phyloP scores from a whole-genome alignment of 2,888 invertebrate species.

The Odiellus spinosus region DNA sequence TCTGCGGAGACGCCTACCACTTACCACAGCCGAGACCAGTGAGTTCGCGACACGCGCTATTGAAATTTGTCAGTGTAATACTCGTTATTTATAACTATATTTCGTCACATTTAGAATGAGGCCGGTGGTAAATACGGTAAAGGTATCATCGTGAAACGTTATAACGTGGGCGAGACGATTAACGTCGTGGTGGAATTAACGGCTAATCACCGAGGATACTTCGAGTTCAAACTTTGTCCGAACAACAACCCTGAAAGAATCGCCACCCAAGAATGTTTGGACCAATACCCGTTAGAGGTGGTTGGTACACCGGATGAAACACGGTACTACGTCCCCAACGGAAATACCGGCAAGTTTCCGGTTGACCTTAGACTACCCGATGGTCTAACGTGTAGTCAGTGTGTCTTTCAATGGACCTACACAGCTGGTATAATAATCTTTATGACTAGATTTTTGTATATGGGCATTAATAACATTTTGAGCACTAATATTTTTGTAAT shows the following conservation, averaged over 20 bases:
- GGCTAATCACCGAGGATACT: slow-evolving; percentile 71
- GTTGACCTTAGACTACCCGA: slow-evolving; percentile 42
- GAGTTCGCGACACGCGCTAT: too few species aligned
- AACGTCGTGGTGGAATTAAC: slow-evolving; percentile 66
- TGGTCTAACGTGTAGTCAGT: slow-evolving; percentile 56
- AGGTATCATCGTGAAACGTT: too few species aligned
- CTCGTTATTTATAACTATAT: too few species aligned
- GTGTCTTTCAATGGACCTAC: slow-evolving; percentile 76
- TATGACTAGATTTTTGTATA: too few species aligned
- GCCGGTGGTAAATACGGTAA: too few species aligned
- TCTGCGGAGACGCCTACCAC: too few species aligned
- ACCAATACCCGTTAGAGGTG: slow-evolving; percentile 46
- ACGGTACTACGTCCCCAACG: slow-evolving; percentile 14
- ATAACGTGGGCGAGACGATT: slow-evolving; percentile 29
- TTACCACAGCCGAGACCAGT: too few species aligned
- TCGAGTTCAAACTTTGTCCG: slow-evolving; percentile 67
- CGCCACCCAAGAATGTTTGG: slow-evolving; percentile 57
- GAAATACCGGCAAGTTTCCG: slow-evolving; percentile 9
- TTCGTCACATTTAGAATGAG: too few species aligned
- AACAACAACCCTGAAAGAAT: slow-evolving; percentile 61
- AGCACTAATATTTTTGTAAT: too few species aligned
- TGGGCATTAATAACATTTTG: too few species aligned
- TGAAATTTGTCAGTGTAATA: too few species aligned
- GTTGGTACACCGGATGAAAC: slow-evolving; percentile 43
- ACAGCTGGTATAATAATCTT: slow-evolving; percentile 38